phyloP scores from a whole-genome alignment of 2,888 invertebrate genomes.

The Monopis laevigella region DNA sequence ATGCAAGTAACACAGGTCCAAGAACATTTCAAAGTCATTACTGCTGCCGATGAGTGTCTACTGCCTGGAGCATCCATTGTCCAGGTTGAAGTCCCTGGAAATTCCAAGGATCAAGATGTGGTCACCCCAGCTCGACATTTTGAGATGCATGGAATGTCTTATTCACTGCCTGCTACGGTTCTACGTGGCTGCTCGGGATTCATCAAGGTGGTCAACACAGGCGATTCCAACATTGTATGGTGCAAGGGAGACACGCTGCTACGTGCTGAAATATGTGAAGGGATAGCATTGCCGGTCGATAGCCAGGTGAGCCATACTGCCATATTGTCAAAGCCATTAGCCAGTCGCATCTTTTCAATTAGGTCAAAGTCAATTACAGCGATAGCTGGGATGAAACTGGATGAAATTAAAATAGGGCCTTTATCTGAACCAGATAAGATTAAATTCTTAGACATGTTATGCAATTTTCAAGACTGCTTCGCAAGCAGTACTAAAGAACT shows the following conservation, averaged over 20 bases:
- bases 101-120: no score
- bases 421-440: no score
- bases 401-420: no score
- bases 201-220: slow-evolving; percentile 22
- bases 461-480: no score
- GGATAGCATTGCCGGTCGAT: no score
- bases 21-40: slow-evolving; percentile 17
- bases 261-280: slow-evolving; percentile 17
- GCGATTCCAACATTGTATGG: slow-evolving; percentile 15
- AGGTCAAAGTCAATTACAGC: no score
- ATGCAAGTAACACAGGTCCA: no score
- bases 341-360: no score
- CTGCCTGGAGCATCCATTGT: slow-evolving; percentile 20
- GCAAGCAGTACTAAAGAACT: no score
- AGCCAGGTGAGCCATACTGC: neutral
- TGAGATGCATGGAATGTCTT: slow-evolving; percentile 20
- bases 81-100: slow-evolving; percentile 17
- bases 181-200: slow-evolving; percentile 20
- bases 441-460: no score
- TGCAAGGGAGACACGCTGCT: slow-evolving; percentile 12
- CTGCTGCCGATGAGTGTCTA: slow-evolving; percentile 16
- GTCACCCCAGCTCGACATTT: slow-evolving; percentile 20
- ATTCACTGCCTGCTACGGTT: slow-evolving; percentile 22
- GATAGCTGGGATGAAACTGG: no score
- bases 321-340: slow-evolving; percentile 13